Conservation (phyloP, 2,797 vertebrate species). For the Chrysolophus pictus region DNA sequence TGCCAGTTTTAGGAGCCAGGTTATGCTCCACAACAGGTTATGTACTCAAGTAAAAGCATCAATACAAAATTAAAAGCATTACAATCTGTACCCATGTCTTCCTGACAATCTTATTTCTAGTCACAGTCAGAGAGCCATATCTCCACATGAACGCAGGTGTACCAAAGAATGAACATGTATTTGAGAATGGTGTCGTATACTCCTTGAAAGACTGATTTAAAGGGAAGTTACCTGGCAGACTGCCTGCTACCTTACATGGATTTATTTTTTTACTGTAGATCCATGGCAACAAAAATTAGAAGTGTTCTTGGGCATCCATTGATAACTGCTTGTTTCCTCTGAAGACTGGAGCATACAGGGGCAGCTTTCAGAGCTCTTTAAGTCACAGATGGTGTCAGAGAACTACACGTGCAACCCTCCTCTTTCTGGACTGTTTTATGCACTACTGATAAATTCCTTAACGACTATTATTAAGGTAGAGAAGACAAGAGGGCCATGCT, state of each 20-base stretch:
- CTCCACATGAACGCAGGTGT: background rate
- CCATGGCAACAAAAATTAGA: background rate
- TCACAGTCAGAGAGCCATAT: background rate
- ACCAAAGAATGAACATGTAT: background rate
- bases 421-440: background rate
- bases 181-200: background rate
- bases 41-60: background rate
- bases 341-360: background rate
- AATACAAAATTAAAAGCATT: background rate
- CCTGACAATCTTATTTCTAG: background rate
- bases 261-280: background rate
- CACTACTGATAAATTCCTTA: background rate
- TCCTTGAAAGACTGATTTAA: background rate
- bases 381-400: background rate
- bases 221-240: background rate
- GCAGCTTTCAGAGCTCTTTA: background rate
- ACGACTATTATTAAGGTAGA: background rate
- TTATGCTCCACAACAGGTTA: background rate
- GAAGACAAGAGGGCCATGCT: background rate
- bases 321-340: background rate
- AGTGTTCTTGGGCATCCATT: background rate
- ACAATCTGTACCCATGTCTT: background rate
- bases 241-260: background rate
- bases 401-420: background rate
- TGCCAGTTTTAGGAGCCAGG: background rate